These are phyloP conservation scores for Felis chaus DNA, from an alignment of 2,113 vertebrate genomes.

Conservation along the genomic window DNA sequence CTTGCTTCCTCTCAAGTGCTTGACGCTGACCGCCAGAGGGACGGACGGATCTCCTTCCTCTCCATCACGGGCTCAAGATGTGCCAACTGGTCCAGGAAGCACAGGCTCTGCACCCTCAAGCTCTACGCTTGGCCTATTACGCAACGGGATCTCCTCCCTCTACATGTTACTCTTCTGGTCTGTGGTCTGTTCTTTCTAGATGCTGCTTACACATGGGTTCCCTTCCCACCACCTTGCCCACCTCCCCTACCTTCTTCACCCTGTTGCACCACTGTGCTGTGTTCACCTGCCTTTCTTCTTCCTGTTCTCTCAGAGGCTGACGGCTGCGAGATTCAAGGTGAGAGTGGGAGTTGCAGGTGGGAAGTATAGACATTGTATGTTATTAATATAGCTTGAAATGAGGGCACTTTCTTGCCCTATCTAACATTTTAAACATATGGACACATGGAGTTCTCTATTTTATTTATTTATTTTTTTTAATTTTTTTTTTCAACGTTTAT, in stretches of 20 bases:
- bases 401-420: not conserved
- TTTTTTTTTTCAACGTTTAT: too few relatives aligned
- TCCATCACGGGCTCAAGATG: fast-evolving
- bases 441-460: not conserved
- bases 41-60: too few relatives aligned
- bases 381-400: not conserved
- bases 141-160: too few relatives aligned
- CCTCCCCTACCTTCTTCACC: too few relatives aligned
- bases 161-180: fast-evolving
- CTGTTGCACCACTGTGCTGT: fast-evolving
- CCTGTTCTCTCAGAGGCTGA: fast-evolving
- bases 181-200: not conserved
- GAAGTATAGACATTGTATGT: not conserved
- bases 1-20: not conserved
- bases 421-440: not conserved
- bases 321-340: too few relatives aligned
- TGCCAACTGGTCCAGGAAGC: too few relatives aligned
- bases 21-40: not conserved
- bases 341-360: not conserved
- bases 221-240: fast-evolving
- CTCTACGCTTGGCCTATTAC: fast-evolving
- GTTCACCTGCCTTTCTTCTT: not conserved
- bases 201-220: too few relatives aligned
- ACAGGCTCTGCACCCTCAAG: too few relatives aligned
- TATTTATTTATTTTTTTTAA: not conserved